Base-by-base conservation (phyloP, 2,797 vertebrate species). In the Melanotaenia parkinsoni region DNA sequence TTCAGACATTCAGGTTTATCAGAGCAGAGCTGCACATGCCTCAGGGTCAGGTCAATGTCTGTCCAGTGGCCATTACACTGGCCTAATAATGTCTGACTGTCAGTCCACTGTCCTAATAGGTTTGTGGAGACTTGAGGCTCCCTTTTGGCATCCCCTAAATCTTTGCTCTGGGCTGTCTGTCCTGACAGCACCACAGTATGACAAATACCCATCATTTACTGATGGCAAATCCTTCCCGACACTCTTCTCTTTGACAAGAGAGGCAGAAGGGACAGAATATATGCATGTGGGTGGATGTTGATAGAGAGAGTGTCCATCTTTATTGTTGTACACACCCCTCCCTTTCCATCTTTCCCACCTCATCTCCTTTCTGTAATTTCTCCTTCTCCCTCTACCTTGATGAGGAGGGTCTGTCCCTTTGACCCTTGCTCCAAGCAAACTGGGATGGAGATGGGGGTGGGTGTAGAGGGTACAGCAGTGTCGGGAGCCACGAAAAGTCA, bases 121-220 rank as follows among this genome's bases (percentile, higher is more conserved):
- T 62, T 79, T 53, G 51, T 30, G 76, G 63, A 86, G 60, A 89
- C 80, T 81, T 26, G 58, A 85, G 75, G 81, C 77, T 79, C 76
- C 75, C 79, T 87, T 63, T 76, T 51, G 82, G 84, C 66, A 13
- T 81, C 81, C 70, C 79, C 79, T 76, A 58, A 81, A 81, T 89
- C 73, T 77, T 79, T 67, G 81, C 81, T 76, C 69, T 78, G 59
- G 89, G 81, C 88, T 81, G 83, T 85, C 78, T 77, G 59, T 28
- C 14, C 70, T 54, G 67, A 77, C 43, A 85, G 80, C 72, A 60
- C 79, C 82, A 67, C 72, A 58, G 33, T 59, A 62, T 90, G 86
- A 86, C 88, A 91, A 83, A 84, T 68, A 76, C 74, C 70, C 77
- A 77, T 90, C 86, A 88, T 88, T 89, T 78, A 82, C 80, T 50